Conservation (phyloP, 1,140 invertebrate genomes). For the Melitaea cinxia region DNA sequence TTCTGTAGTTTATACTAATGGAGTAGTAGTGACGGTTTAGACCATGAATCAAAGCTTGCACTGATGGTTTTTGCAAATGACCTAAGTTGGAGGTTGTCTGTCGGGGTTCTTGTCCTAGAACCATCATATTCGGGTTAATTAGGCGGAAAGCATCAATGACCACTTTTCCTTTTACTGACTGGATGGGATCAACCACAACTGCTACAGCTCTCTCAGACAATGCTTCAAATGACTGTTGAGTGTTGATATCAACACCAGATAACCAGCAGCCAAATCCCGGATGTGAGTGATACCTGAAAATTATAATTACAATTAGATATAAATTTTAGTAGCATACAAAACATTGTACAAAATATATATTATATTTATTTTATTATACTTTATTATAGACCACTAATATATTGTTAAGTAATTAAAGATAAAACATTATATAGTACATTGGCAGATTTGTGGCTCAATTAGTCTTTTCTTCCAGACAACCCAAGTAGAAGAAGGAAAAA, state of each 20-base stretch:
- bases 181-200: slow-evolving; percentile 99
- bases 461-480: too few species aligned
- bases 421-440: too few species aligned
- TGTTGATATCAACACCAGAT: slow-evolving; percentile 99
- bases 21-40: slow-evolving; percentile 99
- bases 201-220: slow-evolving; percentile 98
- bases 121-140: slow-evolving; percentile 99
- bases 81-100: slow-evolving; percentile 99
- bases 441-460: too few species aligned
- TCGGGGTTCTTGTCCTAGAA: slow-evolving; percentile 98
- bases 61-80: slow-evolving; percentile 99
- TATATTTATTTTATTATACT: too few species aligned
- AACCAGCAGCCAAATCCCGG: slow-evolving; percentile 99
- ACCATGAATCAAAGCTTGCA: slow-evolving; percentile 99
- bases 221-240: slow-evolving; percentile 99
- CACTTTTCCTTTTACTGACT: slow-evolving; percentile 99
- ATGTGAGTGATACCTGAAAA: slow-evolving; percentile 95
- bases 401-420: too few species aligned
- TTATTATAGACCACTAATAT: too few species aligned
- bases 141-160: slow-evolving; percentile 97
- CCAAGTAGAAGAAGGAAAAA: too few species aligned
- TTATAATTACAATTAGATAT: neutral
- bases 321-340: too few species aligned
- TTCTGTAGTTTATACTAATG: slow-evolving; percentile 99
- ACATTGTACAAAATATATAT: too few species aligned